Evolutionary conservation across 2,797 vertebrate genomes (phyloP).

Genomic region (Okamejei kenojei): DNA sequence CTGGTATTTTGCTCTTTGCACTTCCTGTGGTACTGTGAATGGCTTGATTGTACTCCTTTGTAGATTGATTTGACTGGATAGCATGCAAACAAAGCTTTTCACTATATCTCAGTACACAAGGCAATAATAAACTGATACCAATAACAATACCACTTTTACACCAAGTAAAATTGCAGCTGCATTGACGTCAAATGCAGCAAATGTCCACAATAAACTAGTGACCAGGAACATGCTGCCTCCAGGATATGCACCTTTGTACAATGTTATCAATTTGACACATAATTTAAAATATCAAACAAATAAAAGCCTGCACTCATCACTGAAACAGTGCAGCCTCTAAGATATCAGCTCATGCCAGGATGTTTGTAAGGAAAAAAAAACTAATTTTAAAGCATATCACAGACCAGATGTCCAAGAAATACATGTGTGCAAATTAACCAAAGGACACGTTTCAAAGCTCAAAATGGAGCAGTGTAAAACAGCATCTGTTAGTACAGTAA

Average conservation of each 20-base stretch:
- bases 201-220: not conserved
- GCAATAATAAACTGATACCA: too few relatives aligned
- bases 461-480: not conserved
- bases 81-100: too few relatives aligned
- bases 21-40: too few relatives aligned
- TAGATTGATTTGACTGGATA: too few relatives aligned
- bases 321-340: not conserved
- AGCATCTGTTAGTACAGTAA: not conserved
- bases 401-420: not conserved
- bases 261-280: not conserved
- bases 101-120: too few relatives aligned
- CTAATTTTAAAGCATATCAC: too few relatives aligned
- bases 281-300: not conserved
- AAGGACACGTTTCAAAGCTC: constrained; percentile 10
- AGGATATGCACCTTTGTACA: not conserved
- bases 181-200: not conserved
- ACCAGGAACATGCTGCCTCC: not conserved
- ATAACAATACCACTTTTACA: not conserved
- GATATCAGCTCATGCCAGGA: not conserved
- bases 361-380: not conserved
- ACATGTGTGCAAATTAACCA: not conserved
- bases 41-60: too few relatives aligned
- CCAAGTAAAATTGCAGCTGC: too few relatives aligned
- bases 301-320: not conserved
- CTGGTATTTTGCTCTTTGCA: too few relatives aligned